Evolutionary conservation across 2,113 vertebrate genomes (phyloP).

Genomic region (Mesocricetus auratus): DNA sequence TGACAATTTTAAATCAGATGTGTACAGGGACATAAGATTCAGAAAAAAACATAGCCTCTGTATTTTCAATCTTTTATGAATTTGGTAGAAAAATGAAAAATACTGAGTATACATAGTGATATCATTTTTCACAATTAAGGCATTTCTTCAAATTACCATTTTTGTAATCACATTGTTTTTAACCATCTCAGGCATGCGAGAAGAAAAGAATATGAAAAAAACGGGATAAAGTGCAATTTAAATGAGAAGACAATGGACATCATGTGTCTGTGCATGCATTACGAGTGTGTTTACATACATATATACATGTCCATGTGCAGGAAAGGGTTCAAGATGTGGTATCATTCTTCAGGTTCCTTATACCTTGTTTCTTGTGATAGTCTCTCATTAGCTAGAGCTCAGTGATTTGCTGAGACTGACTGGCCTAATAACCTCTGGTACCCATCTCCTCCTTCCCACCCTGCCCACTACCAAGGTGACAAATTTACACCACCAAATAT

Average conservation of each 20-base stretch:
- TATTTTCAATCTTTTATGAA: not conserved
- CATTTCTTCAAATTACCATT: not conserved
- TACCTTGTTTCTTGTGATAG: not conserved
- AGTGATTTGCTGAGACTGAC: not conserved
- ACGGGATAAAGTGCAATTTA: not conserved
- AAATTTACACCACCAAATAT: no score
- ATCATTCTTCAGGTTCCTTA: not conserved
- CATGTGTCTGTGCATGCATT: not conserved
- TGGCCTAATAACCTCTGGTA: not conserved
- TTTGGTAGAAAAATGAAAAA: not conserved
- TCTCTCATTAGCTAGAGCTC: not conserved
- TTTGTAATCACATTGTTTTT: not conserved
- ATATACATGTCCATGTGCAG: not conserved
- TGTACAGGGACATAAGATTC: not conserved
- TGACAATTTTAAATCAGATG: constrained; percentile 48
- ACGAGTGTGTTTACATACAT: not conserved
- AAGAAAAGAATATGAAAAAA: not conserved
- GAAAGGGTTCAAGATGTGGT: no score
- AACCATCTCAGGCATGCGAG: not conserved
- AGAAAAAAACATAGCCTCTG: not conserved
- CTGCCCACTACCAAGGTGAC: not conserved
- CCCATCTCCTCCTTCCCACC: no score
- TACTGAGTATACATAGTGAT: not conserved
- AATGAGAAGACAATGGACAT: not conserved
- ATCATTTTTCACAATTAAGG: not conserved